phyloP scores from a whole-genome alignment of 2,113 vertebrate genomes.

The Morone chrysops region DNA sequence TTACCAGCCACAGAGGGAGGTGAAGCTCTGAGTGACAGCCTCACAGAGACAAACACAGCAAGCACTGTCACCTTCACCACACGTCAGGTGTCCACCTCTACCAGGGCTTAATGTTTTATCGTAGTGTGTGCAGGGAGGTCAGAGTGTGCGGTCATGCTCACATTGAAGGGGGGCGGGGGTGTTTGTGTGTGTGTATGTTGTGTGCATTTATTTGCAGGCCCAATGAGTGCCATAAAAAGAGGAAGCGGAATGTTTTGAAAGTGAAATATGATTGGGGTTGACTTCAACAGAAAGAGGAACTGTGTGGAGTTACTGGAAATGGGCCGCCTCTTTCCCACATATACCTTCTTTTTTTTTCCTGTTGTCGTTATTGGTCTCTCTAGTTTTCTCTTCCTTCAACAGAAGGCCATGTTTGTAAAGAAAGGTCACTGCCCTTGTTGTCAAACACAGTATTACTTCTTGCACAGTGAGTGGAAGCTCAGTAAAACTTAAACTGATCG shows the following conservation, averaged over 20 bases:
- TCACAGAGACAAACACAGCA: neutral
- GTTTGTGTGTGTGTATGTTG: neutral
- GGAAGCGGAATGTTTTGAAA: constrained; percentile 64
- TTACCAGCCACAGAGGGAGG: constrained; percentile 1
- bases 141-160: neutral
- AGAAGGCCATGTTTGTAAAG: neutral
- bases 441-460: neutral
- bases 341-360: constrained; percentile 34
- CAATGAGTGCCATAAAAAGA: constrained; percentile 37
- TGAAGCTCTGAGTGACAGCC: constrained; percentile 24
- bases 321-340: constrained; percentile 32
- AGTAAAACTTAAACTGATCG: neutral
- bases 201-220: neutral
- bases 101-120: neutral
- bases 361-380: neutral
- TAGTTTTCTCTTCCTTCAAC: neutral
- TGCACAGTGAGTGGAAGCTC: neutral
- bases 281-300: constrained; percentile 69
- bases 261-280: constrained; percentile 21
- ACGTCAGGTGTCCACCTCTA: constrained; percentile 16
- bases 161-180: neutral
- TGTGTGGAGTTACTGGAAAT: constrained; percentile 49
- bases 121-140: constrained; percentile 14
- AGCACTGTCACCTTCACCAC: constrained; percentile 21
- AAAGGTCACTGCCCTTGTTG: neutral